Conservation (phyloP, 2,888 invertebrate species). For the Abrostola tripartita region DNA sequence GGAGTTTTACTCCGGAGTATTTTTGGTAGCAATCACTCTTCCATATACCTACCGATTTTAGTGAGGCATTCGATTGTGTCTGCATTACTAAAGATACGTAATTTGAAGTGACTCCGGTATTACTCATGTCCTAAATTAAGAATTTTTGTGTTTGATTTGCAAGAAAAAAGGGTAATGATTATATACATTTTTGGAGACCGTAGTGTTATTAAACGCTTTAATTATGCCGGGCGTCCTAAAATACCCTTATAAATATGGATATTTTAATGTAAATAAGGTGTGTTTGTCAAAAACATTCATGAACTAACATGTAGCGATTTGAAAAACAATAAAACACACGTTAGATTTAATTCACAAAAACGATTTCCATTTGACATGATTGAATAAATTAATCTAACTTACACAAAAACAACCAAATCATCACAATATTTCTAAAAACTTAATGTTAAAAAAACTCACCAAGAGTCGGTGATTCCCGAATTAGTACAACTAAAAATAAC, state of each 20-base stretch:
- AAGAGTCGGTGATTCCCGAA: conserved; percentile 74
- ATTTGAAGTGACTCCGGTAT: conserved; percentile 39
- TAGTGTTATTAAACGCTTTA: too few species aligned
- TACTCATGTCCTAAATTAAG: conserved; percentile 28
- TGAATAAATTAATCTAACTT: conserved; percentile 17
- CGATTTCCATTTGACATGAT: too few species aligned
- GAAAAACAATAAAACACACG: too few species aligned
- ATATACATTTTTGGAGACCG: conserved; percentile 1
- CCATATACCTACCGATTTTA: conserved; percentile 39
- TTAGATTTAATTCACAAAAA: too few species aligned
- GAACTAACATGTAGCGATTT: too few species aligned
- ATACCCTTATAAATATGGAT: too few species aligned
- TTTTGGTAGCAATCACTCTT: conserved; percentile 54
- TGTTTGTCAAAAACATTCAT: too few species aligned
- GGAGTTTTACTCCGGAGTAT: conserved; percentile 57
- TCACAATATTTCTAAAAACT: conserved; percentile 46
- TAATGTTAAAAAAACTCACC: conserved; percentile 54
- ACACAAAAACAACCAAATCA: conserved; percentile 43
- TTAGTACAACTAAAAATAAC: conserved; percentile 81
- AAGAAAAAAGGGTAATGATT: neutral
- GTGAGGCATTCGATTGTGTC: conserved; percentile 51
- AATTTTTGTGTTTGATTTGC: conserved; percentile 8
- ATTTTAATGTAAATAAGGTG: too few species aligned
- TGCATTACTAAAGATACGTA: conserved; percentile 39
- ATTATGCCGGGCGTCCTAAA: too few species aligned